Evolutionary conservation across 2,888 invertebrate species (phyloP).

Genomic region (Amblyjoppa fuscipennis): DNA sequence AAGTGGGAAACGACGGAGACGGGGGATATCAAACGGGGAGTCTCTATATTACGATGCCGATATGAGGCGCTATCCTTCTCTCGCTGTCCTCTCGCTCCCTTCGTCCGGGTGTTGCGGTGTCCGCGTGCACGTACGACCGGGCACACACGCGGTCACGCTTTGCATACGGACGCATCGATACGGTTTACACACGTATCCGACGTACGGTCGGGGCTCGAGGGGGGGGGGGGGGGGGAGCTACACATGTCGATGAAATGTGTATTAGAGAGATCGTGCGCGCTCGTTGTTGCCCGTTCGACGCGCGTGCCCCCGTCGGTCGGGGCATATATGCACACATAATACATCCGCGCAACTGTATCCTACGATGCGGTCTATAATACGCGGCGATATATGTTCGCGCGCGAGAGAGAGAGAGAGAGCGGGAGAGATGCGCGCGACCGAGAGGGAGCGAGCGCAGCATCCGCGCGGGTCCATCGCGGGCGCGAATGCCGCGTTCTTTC

Average conservation of each 20-base stretch:
- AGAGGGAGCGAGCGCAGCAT: not conserved
- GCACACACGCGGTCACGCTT: not conserved
- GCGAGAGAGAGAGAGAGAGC: constrained; percentile 42
- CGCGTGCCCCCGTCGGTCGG: constrained; percentile 27
- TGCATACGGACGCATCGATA: constrained; percentile 6
- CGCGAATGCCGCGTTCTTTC: not conserved
- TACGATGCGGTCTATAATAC: constrained; percentile 25
- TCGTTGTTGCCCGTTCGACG: constrained; percentile 49
- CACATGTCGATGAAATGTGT: constrained; percentile 40
- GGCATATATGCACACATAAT: not conserved
- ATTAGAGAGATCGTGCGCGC: constrained; percentile 42
- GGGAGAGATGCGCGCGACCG: constrained; percentile 9
- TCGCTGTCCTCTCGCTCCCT: constrained; percentile 9
- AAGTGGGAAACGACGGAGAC: constrained; percentile 36
- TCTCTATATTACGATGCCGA: constrained; percentile 60
- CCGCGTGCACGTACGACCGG: not conserved
- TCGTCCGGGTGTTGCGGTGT: not conserved
- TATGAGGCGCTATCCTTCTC: constrained; percentile 39
- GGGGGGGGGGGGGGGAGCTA: constrained; percentile 3
- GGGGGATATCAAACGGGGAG: constrained; percentile 54
- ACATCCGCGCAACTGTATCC: not conserved
- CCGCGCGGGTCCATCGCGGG: not conserved
- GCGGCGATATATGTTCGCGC: constrained; percentile 30
- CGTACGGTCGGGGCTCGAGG: not conserved
- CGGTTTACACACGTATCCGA: not conserved